phyloP scores from a whole-genome alignment of 2,888 invertebrate species.

The Pseudeuparius sepicola region DNA sequence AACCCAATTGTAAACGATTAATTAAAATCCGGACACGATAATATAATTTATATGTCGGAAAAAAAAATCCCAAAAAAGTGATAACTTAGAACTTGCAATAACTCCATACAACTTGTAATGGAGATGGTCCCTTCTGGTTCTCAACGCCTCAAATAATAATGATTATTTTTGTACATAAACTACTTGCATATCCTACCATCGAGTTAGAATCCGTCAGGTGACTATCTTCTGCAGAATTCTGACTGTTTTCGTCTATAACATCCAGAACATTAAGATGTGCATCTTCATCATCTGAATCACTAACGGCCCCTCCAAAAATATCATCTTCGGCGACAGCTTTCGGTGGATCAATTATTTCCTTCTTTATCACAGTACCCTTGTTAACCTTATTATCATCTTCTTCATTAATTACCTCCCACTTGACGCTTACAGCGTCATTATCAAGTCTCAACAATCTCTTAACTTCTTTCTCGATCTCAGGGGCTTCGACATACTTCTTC shows the following conservation, averaged over 20 bases:
- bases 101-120: too few species aligned
- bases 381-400: constrained; percentile 59
- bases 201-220: constrained; percentile 61
- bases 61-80: too few species aligned
- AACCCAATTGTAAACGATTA: too few species aligned
- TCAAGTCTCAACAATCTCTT: constrained; percentile 83
- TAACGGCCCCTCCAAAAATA: constrained; percentile 87
- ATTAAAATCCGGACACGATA: too few species aligned
- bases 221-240: constrained; percentile 63
- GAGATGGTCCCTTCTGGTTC: too few species aligned
- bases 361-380: constrained; percentile 38
- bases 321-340: constrained; percentile 58
- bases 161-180: not conserved
- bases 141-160: too few species aligned
- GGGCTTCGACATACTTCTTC: constrained; percentile 95
- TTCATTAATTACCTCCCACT: constrained; percentile 83
- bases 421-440: constrained; percentile 82
- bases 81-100: too few species aligned
- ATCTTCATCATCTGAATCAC: constrained; percentile 76
- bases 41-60: too few species aligned
- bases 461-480: constrained; percentile 97
- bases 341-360: constrained; percentile 33
- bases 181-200: constrained; percentile 37
- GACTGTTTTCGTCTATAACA: constrained; percentile 63
- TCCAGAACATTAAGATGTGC: constrained; percentile 61